Conservation (phyloP, 2,113 vertebrate genomes). For the Sus scrofa region DNA sequence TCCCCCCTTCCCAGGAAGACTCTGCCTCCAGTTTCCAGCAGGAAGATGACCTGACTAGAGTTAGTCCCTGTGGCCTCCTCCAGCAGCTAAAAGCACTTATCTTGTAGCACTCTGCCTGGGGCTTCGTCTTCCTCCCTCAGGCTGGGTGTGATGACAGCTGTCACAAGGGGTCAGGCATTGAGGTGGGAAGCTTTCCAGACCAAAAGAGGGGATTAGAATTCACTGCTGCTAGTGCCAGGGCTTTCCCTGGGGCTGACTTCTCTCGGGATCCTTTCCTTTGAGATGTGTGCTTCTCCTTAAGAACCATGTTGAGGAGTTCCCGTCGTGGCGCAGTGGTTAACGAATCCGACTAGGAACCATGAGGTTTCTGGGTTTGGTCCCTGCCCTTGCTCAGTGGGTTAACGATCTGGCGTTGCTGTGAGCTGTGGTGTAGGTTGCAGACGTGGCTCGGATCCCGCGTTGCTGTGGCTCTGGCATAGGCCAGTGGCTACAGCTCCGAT, state of each 20-base stretch:
- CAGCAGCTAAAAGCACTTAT: neutral
- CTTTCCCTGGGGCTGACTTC: neutral
- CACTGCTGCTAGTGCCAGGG: neutral
- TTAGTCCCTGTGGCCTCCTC: neutral
- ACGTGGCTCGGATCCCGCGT: too few species aligned
- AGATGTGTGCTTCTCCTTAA: neutral
- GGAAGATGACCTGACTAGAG: neutral
- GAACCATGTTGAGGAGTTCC: neutral
- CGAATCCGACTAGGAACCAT: too few species aligned
- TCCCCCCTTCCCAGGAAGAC: neutral
- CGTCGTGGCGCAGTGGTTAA: too few species aligned
- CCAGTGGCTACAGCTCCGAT: too few species aligned
- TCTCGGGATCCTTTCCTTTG: neutral
- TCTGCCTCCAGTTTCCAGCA: neutral
- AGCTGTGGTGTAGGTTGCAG: too few species aligned
- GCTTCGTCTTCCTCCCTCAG: neutral
- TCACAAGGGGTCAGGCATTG: conserved; percentile 30
- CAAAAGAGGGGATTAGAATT: conserved; percentile 27
- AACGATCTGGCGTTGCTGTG: too few species aligned
- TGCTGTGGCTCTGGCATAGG: too few species aligned
- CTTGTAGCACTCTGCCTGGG: neutral
- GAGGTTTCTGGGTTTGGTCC: too few species aligned
- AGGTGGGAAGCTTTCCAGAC: conserved; percentile 34
- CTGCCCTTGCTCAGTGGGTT: too few species aligned
- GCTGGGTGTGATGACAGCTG: conserved; percentile 34